Conservation (phyloP, 2,113 vertebrate species). For the Nothobranchius furzeri region DNA sequence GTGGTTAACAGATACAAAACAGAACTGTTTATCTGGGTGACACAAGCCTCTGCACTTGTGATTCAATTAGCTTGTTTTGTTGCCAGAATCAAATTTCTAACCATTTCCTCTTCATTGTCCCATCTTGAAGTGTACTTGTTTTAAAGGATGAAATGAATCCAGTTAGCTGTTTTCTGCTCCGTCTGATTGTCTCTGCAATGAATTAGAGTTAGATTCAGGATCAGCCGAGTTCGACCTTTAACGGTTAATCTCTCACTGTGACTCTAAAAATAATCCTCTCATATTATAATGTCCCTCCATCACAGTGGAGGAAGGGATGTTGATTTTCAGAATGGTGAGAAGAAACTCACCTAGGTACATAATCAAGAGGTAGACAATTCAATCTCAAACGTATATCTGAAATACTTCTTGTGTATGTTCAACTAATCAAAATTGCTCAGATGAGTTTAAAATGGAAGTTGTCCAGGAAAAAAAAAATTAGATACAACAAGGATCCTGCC, state of each 20-base stretch:
- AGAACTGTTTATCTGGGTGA: background rate
- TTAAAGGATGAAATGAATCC: background rate
- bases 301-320: too few relatives aligned
- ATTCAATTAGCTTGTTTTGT: too few relatives aligned
- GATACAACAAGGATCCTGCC: too few relatives aligned
- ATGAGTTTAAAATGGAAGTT: too few relatives aligned
- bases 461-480: too few relatives aligned
- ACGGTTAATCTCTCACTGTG: background rate
- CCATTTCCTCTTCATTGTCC: background rate
- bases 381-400: too few relatives aligned
- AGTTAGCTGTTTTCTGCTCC: background rate
- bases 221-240: background rate
- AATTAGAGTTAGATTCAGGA: background rate
- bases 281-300: background rate
- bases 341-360: too few relatives aligned
- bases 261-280: conserved; percentile 11
- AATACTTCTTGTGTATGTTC: too few relatives aligned
- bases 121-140: background rate
- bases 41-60: background rate
- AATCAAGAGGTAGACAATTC: too few relatives aligned
- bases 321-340: too few relatives aligned
- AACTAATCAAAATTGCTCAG: too few relatives aligned
- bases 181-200: background rate
- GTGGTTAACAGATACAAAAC: background rate
- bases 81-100: background rate